These are phyloP conservation scores for Hirundichthys speculiger DNA, from an alignment of 2,113 vertebrate genomes.

Conservation along the genomic window DNA sequence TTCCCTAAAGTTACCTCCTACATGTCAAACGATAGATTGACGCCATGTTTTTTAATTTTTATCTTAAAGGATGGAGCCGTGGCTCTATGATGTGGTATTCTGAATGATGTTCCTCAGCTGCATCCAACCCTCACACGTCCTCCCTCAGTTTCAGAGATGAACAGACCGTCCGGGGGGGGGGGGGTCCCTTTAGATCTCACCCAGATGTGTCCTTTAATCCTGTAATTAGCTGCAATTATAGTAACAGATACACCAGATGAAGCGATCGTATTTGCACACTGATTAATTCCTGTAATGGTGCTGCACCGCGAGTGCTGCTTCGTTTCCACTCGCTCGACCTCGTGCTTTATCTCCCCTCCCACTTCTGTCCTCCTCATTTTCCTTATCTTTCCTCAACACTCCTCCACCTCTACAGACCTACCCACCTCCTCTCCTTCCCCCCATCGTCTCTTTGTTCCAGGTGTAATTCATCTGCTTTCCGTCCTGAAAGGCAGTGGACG, in stretches of 20 bases:
- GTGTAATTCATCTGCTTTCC: conserved; percentile 65
- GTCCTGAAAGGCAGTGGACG: conserved; percentile 51
- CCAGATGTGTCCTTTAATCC: conserved; percentile 71
- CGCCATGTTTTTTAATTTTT: too few species aligned
- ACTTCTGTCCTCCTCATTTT: conserved; percentile 19
- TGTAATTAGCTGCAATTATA: conserved; percentile 70
- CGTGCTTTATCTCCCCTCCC: conserved; percentile 24
- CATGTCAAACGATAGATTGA: too few species aligned
- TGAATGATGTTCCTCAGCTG: background rate
- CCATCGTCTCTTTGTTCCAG: conserved; percentile 46
- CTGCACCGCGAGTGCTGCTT: background rate
- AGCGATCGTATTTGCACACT: conserved; percentile 65
- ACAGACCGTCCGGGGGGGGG: background rate
- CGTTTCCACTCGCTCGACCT: conserved; percentile 1
- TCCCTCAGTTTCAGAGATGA: conserved; percentile 13
- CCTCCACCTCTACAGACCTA: conserved; percentile 8
- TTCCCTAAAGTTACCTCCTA: too few species aligned
- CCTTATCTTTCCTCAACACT: conserved; percentile 41
- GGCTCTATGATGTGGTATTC: too few species aligned
- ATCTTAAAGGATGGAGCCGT: too few species aligned
- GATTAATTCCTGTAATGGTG: conserved; percentile 45
- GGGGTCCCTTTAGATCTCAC: conserved; percentile 48
- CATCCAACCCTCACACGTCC: background rate
- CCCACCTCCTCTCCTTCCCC: background rate
- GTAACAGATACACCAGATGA: conserved; percentile 49